These are phyloP conservation scores for Sussaba pulchella DNA, from an alignment of 2,888 invertebrate genomes.

Conservation along the genomic window DNA sequence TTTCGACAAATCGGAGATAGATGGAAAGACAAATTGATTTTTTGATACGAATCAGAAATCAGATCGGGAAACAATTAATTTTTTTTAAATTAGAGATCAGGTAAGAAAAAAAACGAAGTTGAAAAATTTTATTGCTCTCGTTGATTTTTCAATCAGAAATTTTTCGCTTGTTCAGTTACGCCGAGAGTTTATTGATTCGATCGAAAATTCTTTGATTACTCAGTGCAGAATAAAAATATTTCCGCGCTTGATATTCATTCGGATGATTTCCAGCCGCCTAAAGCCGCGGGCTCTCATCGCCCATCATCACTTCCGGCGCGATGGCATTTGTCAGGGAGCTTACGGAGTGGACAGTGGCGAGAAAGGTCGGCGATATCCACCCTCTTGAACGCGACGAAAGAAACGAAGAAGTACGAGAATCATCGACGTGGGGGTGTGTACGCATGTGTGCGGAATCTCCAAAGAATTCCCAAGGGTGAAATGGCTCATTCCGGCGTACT, in stretches of 20 bases:
- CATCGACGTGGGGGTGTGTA: constrained; percentile 57
- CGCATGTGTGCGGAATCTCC: constrained; percentile 66
- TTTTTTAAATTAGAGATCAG: too few species aligned
- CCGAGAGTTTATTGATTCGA: too few species aligned
- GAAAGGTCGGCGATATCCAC: constrained; percentile 47
- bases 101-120: too few species aligned
- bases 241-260: too few species aligned
- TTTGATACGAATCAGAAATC: too few species aligned
- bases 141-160: too few species aligned
- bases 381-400: constrained; percentile 49
- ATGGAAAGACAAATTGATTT: too few species aligned
- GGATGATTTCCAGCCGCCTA: neutral
- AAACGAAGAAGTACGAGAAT: constrained; percentile 58
- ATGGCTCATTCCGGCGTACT: constrained; percentile 84
- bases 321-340: constrained; percentile 18
- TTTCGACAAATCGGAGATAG: too few species aligned
- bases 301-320: constrained; percentile 24
- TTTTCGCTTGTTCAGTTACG: too few species aligned
- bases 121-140: too few species aligned
- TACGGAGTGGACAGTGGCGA: constrained; percentile 35
- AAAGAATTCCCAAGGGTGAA: constrained; percentile 83
- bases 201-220: neutral
- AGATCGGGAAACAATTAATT: too few species aligned
- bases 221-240: neutral
- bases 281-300: neutral